phyloP scores from a whole-genome alignment of 2,888 invertebrate genomes.

The Aricia artaxerxes region DNA sequence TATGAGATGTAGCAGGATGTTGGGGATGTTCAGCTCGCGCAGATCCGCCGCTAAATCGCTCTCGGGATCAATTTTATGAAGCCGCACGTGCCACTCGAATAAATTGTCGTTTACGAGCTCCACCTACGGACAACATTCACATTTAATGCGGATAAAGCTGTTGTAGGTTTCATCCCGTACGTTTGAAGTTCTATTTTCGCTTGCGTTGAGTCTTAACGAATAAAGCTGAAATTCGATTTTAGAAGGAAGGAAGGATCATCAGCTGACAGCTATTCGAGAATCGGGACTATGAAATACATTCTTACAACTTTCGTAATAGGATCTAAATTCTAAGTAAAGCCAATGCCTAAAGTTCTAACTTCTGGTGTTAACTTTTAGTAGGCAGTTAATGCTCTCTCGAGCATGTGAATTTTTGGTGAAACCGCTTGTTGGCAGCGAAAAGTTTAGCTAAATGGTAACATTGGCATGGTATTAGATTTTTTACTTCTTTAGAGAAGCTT shows the following conservation, averaged over 20 bases:
- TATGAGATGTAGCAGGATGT: slow-evolving; percentile 88
- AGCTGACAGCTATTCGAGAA: not conserved
- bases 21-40: slow-evolving; percentile 86
- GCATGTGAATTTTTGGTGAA: not conserved
- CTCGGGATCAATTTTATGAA: slow-evolving; percentile 90
- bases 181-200: not conserved
- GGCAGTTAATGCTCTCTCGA: no score
- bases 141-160: not conserved
- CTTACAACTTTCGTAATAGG: not conserved
- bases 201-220: not conserved
- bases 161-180: not conserved
- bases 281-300: not conserved
- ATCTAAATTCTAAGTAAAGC: not conserved
- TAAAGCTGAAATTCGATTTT: not conserved
- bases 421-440: not conserved
- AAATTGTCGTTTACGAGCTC: slow-evolving; percentile 92
- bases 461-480: not conserved
- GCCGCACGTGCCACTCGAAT: slow-evolving; percentile 92
- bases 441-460: not conserved
- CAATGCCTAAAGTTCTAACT: not conserved
- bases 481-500: not conserved
- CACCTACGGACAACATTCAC: slow-evolving; percentile 65
- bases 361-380: no score
- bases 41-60: slow-evolving; percentile 91
- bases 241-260: not conserved